These are phyloP conservation scores for Reticulitermes lucifugus DNA, from an alignment of 2,888 invertebrate species.

Conservation along the genomic window DNA sequence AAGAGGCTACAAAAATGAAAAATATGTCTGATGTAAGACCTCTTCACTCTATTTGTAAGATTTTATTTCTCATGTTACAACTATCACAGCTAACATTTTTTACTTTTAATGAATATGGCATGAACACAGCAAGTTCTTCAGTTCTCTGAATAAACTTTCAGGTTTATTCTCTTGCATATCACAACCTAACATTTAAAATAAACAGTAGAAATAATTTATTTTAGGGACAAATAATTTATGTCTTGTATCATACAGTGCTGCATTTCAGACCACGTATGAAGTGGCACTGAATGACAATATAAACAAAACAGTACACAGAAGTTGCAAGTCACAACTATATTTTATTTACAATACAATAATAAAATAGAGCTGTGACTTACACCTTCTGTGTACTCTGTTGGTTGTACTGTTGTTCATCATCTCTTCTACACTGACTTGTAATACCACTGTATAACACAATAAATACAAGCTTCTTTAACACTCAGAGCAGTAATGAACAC, in stretches of 20 bases:
- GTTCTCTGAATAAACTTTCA: neutral
- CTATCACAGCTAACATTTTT: too few relatives aligned
- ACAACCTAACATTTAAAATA: conserved; percentile 11
- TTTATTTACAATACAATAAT: too few relatives aligned
- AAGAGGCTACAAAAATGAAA: too few relatives aligned
- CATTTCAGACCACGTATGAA: too few relatives aligned
- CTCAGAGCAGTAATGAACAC: neutral
- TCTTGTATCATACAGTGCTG: too few relatives aligned
- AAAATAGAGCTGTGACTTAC: too few relatives aligned
- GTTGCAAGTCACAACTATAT: too few relatives aligned
- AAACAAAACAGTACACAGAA: too few relatives aligned
- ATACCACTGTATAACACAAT: neutral
- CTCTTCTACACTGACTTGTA: neutral
- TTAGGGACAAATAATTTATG: neutral
- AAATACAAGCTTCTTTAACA: neutral
- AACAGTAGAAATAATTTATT: neutral
- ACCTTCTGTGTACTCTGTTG: too few relatives aligned
- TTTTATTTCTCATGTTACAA: too few relatives aligned
- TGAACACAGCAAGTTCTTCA: conserved; percentile 7
- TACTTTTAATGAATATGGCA: neutral
- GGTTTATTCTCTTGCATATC: neutral
- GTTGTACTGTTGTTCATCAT: neutral
- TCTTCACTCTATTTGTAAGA: neutral
- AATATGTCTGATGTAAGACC: too few relatives aligned
- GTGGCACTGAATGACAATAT: too few relatives aligned